phyloP scores from a whole-genome alignment of 2,113 vertebrate genomes.

The Plestiodon gilberti region DNA sequence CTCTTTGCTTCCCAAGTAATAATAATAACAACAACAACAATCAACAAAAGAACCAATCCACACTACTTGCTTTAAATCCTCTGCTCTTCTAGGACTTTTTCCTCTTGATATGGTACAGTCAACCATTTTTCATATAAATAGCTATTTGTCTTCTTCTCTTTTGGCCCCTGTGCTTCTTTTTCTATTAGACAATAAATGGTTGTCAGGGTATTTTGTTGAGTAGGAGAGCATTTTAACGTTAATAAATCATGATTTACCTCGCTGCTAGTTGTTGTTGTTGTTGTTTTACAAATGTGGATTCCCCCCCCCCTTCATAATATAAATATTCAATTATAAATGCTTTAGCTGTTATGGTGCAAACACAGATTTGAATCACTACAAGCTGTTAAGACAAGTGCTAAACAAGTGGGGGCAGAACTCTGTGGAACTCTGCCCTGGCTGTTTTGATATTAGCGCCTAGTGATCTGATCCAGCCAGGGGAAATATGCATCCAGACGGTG shows the following conservation, averaged over 20 bases:
- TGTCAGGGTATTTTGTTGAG: background rate
- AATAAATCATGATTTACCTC: background rate
- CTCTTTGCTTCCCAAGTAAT: background rate
- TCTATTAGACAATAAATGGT: background rate
- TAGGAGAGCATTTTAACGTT: background rate
- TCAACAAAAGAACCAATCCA: background rate
- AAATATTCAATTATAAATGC: too few relatives aligned
- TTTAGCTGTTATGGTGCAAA: too few relatives aligned
- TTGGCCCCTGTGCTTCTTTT: background rate
- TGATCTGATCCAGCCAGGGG: too few relatives aligned
- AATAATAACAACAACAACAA: background rate
- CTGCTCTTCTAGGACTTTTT: background rate
- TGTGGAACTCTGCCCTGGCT: too few relatives aligned
- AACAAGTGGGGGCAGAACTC: too few relatives aligned
- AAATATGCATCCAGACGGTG: too few relatives aligned
- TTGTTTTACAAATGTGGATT: too few relatives aligned
- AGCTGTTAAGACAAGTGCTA: too few relatives aligned
- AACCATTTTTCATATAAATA: background rate
- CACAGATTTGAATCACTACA: too few relatives aligned
- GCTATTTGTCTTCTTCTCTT: background rate
- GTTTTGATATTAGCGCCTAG: too few relatives aligned
- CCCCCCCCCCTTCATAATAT: too few relatives aligned
- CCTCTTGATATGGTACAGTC: background rate
- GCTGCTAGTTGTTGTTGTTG: background rate
- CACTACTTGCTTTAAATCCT: background rate